Percentiles rank a stretch among this genome's conserved stretches.
Evolutionary conservation across 2,797 vertebrate species (phyloP).

Genomic region (Tolypeutes matacus): DNA sequence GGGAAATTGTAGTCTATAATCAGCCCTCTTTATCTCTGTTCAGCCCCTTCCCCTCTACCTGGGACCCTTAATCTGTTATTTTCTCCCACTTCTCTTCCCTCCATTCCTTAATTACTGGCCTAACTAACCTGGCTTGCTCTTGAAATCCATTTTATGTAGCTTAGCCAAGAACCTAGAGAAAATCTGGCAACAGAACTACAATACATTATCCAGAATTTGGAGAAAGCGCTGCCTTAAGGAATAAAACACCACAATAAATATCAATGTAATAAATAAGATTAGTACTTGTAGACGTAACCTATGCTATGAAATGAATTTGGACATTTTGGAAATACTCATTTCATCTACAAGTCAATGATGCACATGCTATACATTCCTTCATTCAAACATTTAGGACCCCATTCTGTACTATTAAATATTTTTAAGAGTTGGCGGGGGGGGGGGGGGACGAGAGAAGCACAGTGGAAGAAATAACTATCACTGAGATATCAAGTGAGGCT

Average conservation of each 20-base stretch:
- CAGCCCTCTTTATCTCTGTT: no score
- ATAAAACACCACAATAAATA: background rate
- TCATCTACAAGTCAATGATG: constrained; percentile 25
- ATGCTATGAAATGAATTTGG: background rate
- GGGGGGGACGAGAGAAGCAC: constrained; percentile 10
- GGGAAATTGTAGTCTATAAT: no score
- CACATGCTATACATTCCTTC: background rate
- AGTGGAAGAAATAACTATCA: background rate
- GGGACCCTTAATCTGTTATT: no score
- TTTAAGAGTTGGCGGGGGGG: constrained; percentile 12
- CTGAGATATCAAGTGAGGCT: background rate
- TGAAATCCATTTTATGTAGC: no score
- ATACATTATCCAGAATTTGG: constrained; percentile 40
- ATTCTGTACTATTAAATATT: constrained; percentile 21
- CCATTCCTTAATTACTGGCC: no score
- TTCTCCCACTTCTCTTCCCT: no score
- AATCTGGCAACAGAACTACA: background rate
- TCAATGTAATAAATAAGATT: constrained; percentile 18
- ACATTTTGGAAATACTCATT: background rate
- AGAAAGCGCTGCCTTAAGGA: background rate
- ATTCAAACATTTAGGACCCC: background rate
- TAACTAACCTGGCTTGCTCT: no score
- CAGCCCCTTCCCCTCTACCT: no score
- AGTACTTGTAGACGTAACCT: background rate
- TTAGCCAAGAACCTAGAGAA: no score